Evolutionary conservation across 2,888 invertebrate genomes (phyloP).

Genomic region (Zonitis immaculata): DNA sequence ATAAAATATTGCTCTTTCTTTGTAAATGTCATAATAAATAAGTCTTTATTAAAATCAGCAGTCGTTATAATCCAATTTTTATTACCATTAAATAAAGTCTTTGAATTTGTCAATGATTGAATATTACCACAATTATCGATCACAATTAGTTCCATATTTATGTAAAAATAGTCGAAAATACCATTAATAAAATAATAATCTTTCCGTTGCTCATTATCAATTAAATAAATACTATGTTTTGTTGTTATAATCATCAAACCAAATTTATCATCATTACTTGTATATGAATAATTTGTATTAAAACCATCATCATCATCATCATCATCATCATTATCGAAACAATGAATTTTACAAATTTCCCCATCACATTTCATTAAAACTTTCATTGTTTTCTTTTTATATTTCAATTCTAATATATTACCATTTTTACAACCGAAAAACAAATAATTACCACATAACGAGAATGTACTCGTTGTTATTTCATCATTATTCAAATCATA

Average conservation of each 20-base stretch:
- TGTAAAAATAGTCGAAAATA: not conserved
- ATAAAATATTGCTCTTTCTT: constrained; percentile 10
- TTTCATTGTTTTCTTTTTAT: constrained; percentile 8
- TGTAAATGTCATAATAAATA: constrained; percentile 27
- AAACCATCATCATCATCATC: too few relatives aligned
- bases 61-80: constrained; percentile 7
- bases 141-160: constrained; percentile 1
- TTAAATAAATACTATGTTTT: not conserved
- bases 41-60: constrained; percentile 20
- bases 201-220: not conserved
- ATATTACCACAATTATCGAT: constrained; percentile 5
- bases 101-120: not conserved
- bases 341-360: constrained; percentile 3
- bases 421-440: constrained; percentile 39
- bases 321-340: constrained; percentile 3
- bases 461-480: constrained; percentile 28
- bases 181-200: not conserved
- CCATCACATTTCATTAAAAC: constrained; percentile 1
- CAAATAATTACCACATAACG: constrained; percentile 37
- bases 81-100: not conserved
- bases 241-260: not conserved
- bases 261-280: constrained; percentile 1
- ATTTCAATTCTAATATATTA: constrained; percentile 22
- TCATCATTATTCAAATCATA: constrained; percentile 13
- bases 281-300: not conserved